A percentile compares a stretch with the other conserved stretches of the same genome.
These are phyloP conservation scores for Mylabris phalerata DNA, from an alignment of 1,140 invertebrate genomes.

Conservation along the genomic window DNA sequence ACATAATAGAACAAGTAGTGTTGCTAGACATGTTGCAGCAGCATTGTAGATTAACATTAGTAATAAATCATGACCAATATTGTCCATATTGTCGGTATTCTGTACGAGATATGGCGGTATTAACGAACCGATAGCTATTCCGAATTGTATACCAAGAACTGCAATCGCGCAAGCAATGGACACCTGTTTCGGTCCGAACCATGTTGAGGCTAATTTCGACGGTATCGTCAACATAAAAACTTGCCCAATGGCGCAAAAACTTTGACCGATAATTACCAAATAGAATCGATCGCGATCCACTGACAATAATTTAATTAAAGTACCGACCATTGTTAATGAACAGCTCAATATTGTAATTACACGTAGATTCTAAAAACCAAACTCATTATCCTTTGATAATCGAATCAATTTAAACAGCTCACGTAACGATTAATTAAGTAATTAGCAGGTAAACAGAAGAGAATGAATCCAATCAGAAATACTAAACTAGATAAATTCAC, in stretches of 20 bases:
- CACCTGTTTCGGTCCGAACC: slow-evolving; percentile 52
- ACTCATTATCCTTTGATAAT: neutral
- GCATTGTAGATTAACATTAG: slow-evolving; percentile 47
- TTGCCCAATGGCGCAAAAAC: slow-evolving; percentile 58
- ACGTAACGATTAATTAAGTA: neutral
- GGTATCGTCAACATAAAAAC: slow-evolving; percentile 68
- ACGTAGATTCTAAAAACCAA: slow-evolving; percentile 36
- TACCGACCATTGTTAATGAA: slow-evolving; percentile 53
- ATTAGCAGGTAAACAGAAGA: slow-evolving; percentile 30
- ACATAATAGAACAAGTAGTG: slow-evolving; percentile 57
- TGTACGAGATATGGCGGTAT: slow-evolving; percentile 42
- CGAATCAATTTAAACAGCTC: neutral
- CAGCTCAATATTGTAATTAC: slow-evolving; percentile 39
- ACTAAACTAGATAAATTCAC: slow-evolving; percentile 27
- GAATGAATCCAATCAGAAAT: slow-evolving; percentile 29
- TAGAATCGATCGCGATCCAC: slow-evolving; percentile 53
- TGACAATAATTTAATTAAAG: slow-evolving; percentile 56
- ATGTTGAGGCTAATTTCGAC: slow-evolving; percentile 59
- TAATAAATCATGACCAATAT: slow-evolving; percentile 40
- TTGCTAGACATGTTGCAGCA: slow-evolving; percentile 36
- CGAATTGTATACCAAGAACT: slow-evolving; percentile 72
- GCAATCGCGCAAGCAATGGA: slow-evolving; percentile 70
- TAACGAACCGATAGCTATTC: slow-evolving; percentile 41
- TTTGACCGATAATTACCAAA: slow-evolving; percentile 62
- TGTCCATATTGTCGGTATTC: slow-evolving; percentile 38